phyloP scores from a whole-genome alignment of 1,140 invertebrate genomes.

The Rhyacophila brunnea region DNA sequence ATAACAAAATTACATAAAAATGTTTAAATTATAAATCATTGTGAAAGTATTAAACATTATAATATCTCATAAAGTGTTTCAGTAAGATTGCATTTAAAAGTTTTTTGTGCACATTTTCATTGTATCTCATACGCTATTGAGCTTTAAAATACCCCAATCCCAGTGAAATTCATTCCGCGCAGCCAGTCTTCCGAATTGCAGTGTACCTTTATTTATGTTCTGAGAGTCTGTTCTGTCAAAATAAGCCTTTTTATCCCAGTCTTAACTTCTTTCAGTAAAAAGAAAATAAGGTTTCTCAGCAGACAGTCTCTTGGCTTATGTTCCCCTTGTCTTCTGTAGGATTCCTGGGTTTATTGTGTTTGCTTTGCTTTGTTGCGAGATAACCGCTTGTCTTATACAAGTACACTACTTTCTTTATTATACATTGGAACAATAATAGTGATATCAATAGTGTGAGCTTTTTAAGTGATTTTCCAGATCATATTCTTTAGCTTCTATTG shows the following conservation, averaged over 20 bases:
- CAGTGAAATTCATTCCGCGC: constrained; percentile 10
- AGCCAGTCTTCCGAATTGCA: constrained; percentile 5
- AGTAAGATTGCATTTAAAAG: no score
- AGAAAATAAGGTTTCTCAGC: constrained; percentile 29
- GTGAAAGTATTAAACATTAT: no score
- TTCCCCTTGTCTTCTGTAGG: constrained; percentile 17
- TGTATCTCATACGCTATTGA: neutral
- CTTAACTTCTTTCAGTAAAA: constrained; percentile 34
- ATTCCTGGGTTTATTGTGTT: constrained; percentile 31
- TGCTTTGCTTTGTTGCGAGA: constrained; percentile 27
- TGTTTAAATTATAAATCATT: no score
- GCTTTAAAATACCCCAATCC: constrained; percentile 12
- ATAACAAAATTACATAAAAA: no score
- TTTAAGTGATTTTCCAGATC: no score
- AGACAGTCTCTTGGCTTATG: constrained; percentile 21
- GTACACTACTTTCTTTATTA: constrained; percentile 10
- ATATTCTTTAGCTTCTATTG: no score
- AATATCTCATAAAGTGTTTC: no score
- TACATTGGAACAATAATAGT: constrained; percentile 1
- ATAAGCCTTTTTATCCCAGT: constrained; percentile 31
- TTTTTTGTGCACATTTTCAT: neutral
- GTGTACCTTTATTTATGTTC: constrained; percentile 32
- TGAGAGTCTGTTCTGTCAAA: constrained; percentile 32
- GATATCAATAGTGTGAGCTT: neutral
- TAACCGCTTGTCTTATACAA: constrained; percentile 15